Percentiles rank a stretch among this genome's conserved stretches.
Conservation (phyloP, 1,140 invertebrate genomes). For the Drosophila pseudoananassae region DNA sequence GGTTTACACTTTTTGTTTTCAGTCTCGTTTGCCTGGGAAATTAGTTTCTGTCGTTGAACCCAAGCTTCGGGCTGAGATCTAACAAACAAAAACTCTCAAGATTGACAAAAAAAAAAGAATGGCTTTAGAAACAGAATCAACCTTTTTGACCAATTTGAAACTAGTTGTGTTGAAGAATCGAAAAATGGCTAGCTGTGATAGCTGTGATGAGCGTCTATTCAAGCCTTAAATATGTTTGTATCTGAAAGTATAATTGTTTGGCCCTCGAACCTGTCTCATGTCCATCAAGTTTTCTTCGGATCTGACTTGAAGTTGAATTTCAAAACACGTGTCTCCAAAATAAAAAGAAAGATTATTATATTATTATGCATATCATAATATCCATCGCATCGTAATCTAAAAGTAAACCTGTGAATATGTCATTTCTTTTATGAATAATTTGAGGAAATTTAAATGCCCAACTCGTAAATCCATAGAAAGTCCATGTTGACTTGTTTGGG, state of each 20-base stretch:
- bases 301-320: constrained; percentile 54
- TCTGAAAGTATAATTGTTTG: constrained; percentile 17
- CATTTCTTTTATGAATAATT: constrained; percentile 52
- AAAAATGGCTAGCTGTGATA: constrained; percentile 6
- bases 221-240: constrained; percentile 5
- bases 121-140: constrained; percentile 8
- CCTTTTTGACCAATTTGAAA: constrained; percentile 24
- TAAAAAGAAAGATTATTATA: constrained; percentile 13
- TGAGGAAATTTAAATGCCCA: constrained; percentile 61
- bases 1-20: constrained; percentile 27
- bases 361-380: constrained; percentile 68
- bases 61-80: neutral
- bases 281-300: constrained; percentile 52
- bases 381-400: constrained; percentile 34
- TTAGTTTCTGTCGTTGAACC: constrained; percentile 26
- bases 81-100: constrained; percentile 6
- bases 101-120: constrained; percentile 16
- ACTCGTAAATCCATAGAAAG: constrained; percentile 70
- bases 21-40: constrained; percentile 28
- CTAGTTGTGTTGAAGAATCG: constrained; percentile 16
- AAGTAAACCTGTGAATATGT: constrained; percentile 37
- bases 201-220: constrained; percentile 18
- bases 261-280: constrained; percentile 21
- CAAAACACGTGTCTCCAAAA: constrained; percentile 56
- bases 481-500: constrained; percentile 27